Evolutionary conservation across 1,140 invertebrate genomes (phyloP).

Genomic region (Nilaparvata lugens): DNA sequence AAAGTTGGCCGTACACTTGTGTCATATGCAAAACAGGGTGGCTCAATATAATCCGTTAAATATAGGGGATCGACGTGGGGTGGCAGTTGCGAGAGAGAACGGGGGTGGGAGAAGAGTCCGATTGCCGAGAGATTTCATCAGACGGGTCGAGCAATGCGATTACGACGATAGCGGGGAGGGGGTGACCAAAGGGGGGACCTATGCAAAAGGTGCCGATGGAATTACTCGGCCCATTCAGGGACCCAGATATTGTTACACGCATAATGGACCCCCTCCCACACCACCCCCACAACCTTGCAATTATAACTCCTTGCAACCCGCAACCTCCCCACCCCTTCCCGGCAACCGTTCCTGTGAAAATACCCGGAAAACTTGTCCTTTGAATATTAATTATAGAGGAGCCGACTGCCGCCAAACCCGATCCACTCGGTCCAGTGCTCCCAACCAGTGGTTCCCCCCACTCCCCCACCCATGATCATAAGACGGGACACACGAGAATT

Average conservation of each 20-base stretch:
- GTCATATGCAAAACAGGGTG: constrained; percentile 4
- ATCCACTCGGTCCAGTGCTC: too few relatives aligned
- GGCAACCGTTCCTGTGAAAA: too few relatives aligned
- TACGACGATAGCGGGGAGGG: background rate
- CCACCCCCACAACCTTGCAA: background rate
- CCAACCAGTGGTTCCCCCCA: background rate
- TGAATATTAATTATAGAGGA: too few relatives aligned
- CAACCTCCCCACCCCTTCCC: background rate
- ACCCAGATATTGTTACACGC: constrained; percentile 3
- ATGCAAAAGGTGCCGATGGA: background rate
- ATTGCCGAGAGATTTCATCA: constrained; percentile 4
- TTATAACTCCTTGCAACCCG: background rate
- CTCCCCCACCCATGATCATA: background rate
- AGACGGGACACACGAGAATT: background rate
- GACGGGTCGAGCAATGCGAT: constrained; percentile 2
- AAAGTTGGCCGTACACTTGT: constrained; percentile 3
- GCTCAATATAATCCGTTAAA: constrained; percentile 6
- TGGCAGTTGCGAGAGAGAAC: background rate
- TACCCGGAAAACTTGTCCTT: too few relatives aligned
- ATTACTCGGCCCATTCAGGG: background rate
- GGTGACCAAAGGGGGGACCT: background rate
- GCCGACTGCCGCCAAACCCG: too few relatives aligned
- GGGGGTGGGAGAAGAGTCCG: background rate
- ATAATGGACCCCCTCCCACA: background rate
- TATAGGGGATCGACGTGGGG: background rate